Evolutionary conservation across 2,888 invertebrate species (phyloP).

Genomic region (Lobophora halterata): DNA sequence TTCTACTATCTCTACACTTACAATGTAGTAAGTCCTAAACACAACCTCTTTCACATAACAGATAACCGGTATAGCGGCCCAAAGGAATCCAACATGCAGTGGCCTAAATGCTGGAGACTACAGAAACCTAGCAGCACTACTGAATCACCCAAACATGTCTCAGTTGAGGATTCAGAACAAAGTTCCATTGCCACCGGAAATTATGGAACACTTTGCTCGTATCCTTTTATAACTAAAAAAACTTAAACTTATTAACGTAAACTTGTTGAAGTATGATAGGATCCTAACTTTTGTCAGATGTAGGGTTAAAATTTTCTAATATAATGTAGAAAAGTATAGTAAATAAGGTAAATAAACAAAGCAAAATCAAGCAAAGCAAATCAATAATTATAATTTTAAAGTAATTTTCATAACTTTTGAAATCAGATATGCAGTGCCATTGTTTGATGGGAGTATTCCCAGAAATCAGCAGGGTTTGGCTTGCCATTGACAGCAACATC

Average conservation of each 20-base stretch:
- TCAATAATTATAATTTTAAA: slow-evolving; percentile 12
- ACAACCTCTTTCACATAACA: slow-evolving; percentile 37
- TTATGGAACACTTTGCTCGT: slow-evolving; percentile 97
- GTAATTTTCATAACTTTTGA: slow-evolving; percentile 37
- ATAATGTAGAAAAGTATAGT: too few species aligned
- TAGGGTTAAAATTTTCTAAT: too few species aligned
- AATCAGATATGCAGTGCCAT: slow-evolving; percentile 94
- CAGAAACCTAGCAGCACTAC: slow-evolving; percentile 87
- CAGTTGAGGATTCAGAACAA: slow-evolving; percentile 91
- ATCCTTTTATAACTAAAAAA: slow-evolving; percentile 80
- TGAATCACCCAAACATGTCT: slow-evolving; percentile 85
- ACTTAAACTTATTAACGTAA: too few species aligned
- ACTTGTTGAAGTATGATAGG: too few species aligned
- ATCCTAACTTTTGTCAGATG: too few species aligned
- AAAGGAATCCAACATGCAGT: slow-evolving; percentile 91
- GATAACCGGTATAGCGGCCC: slow-evolving; percentile 83
- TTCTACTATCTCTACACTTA: slow-evolving; percentile 2
- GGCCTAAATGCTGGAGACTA: slow-evolving; percentile 96
- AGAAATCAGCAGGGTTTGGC: slow-evolving; percentile 97
- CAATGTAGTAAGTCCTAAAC: too few species aligned
- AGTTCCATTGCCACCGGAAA: slow-evolving; percentile 94
- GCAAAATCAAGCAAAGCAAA: too few species aligned
- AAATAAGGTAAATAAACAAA: too few species aligned
- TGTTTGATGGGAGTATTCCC: slow-evolving; percentile 99
- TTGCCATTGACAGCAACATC: slow-evolving; percentile 98